Conservation (phyloP, 2,888 invertebrate species). For the Ophion ventricosus region DNA sequence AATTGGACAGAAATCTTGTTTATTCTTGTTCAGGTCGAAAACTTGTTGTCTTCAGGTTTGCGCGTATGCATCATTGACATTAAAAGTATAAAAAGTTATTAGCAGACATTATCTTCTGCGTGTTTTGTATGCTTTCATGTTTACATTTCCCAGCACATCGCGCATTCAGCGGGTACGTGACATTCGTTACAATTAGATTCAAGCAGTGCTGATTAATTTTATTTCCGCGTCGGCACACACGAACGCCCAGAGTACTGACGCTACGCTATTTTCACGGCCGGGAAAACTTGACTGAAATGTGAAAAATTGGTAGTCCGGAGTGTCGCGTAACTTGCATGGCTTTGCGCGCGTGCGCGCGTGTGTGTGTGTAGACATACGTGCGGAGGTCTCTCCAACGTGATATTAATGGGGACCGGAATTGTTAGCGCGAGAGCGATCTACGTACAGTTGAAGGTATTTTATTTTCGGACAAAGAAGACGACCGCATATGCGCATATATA, state of each 20-base stretch:
- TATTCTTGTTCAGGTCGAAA: not conserved
- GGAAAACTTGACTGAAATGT: constrained; percentile 28
- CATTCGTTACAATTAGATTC: constrained; percentile 12
- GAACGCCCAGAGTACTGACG: not conserved
- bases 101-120: no score
- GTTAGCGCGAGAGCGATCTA: not conserved
- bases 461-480: constrained; percentile 3
- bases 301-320: constrained; percentile 35
- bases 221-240: not conserved
- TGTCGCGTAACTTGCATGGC: no score
- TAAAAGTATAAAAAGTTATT: not conserved
- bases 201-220: constrained; percentile 19
- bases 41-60: not conserved
- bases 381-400: not conserved
- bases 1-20: not conserved
- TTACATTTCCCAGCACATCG: not conserved
- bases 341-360: not conserved
- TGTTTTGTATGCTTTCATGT: not conserved
- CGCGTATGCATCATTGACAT: not conserved
- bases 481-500: not conserved
- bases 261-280: constrained; percentile 12
- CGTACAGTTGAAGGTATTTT: constrained; percentile 3
- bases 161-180: not conserved
- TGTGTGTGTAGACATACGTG: not conserved
- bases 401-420: constrained; percentile 49